Evolutionary conservation across 2,113 vertebrate species (phyloP).

Genomic region (Marmota flaviventris): DNA sequence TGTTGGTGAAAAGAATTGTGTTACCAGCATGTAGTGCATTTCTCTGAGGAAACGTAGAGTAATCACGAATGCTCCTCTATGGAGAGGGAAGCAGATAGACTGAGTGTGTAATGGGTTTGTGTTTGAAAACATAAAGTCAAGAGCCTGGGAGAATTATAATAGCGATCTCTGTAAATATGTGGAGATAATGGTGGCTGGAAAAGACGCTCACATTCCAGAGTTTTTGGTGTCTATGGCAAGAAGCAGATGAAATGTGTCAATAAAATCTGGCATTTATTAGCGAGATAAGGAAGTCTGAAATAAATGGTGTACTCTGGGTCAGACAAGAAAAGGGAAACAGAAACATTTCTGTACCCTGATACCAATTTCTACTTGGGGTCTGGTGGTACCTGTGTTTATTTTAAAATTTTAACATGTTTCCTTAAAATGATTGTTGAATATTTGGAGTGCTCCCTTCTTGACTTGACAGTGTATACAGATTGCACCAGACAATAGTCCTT

Average conservation of each 20-base stretch:
- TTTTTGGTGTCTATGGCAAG: slow-evolving; percentile 57
- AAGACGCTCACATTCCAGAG: slow-evolving; percentile 51
- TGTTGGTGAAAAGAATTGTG: slow-evolving; percentile 67
- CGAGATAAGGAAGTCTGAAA: slow-evolving; percentile 78
- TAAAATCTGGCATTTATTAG: slow-evolving; percentile 83
- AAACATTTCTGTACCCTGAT: slow-evolving; percentile 72
- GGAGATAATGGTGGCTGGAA: background rate
- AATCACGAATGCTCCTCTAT: slow-evolving; percentile 52
- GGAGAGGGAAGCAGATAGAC: slow-evolving; percentile 63
- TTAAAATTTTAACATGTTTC: slow-evolving; percentile 76
- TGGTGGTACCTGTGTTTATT: slow-evolving; percentile 64
- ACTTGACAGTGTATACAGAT: slow-evolving; percentile 83
- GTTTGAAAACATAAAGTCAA: slow-evolving; percentile 62
- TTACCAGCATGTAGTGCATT: slow-evolving; percentile 58
- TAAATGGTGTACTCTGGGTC: slow-evolving; percentile 42
- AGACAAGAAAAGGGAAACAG: slow-evolving; percentile 74
- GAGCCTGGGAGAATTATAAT: slow-evolving; percentile 50
- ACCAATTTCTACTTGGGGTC: slow-evolving; percentile 56
- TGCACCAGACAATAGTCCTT: slow-evolving; percentile 80
- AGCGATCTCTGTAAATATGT: background rate
- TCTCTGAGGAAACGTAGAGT: slow-evolving; percentile 63
- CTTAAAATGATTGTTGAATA: slow-evolving; percentile 73
- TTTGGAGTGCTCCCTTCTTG: slow-evolving; percentile 74
- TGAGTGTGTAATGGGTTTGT: background rate
- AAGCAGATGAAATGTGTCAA: slow-evolving; percentile 72